These are phyloP conservation scores for Cephus spinipes DNA, from an alignment of 2,888 invertebrate species.

Conservation along the genomic window DNA sequence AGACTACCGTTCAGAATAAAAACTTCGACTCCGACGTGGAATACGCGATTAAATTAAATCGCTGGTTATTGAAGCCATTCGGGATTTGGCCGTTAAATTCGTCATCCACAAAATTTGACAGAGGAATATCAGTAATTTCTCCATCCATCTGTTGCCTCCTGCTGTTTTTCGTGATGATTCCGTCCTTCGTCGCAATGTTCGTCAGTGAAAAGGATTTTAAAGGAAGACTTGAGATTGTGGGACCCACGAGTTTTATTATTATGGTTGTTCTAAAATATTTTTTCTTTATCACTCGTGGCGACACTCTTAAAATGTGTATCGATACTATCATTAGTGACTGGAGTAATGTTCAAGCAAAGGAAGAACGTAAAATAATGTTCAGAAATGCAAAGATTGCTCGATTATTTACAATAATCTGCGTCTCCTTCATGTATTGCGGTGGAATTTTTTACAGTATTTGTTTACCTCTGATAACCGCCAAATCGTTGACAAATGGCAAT, in stretches of 20 bases:
- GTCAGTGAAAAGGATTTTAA: slow-evolving; percentile 19
- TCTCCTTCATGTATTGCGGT: slow-evolving; percentile 43
- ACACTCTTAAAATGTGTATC: no score
- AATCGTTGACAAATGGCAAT: slow-evolving; percentile 16
- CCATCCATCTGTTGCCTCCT: background rate
- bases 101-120: no score
- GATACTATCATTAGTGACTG: no score
- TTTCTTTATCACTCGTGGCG: no score
- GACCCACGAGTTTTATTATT: background rate
- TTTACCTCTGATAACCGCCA: slow-evolving; percentile 24
- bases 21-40: background rate
- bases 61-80: slow-evolving; percentile 23
- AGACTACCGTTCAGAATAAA: no score
- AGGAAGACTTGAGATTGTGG: background rate
- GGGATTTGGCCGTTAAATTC: slow-evolving; percentile 23
- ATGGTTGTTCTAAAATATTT: slow-evolving; percentile 48
- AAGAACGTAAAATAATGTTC: slow-evolving; percentile 32
- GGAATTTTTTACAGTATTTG: slow-evolving; percentile 31
- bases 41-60: slow-evolving; percentile 21
- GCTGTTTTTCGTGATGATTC: no score
- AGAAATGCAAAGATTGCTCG: slow-evolving; percentile 23
- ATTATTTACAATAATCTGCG: slow-evolving; percentile 36
- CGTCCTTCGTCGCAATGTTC: slow-evolving; percentile 22
- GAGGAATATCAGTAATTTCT: no score
- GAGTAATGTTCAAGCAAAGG: background rate